Conservation (phyloP, 2,888 invertebrate species). For the Pristionchus entomophagus region DNA sequence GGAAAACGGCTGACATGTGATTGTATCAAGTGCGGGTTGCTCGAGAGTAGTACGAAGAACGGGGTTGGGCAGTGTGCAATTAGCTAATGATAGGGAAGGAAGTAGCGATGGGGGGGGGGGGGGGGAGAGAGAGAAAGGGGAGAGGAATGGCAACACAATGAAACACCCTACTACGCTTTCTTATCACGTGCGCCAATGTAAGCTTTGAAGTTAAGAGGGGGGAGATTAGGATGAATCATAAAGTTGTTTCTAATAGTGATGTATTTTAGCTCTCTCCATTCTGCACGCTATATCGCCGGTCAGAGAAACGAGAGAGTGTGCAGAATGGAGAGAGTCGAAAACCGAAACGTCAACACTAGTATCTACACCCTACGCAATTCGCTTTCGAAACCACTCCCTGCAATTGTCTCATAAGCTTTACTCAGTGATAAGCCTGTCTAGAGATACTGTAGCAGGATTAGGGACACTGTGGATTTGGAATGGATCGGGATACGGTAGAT, state of each 20-base stretch:
- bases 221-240: neutral
- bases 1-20: neutral
- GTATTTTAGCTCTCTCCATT: neutral
- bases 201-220: neutral
- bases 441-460: too few species aligned
- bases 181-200: conserved; percentile 9
- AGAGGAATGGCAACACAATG: conserved; percentile 24
- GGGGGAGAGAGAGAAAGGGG: conserved; percentile 2
- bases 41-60: neutral
- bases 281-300: too few species aligned
- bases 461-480: too few species aligned
- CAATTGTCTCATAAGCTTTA: too few species aligned
- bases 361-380: too few species aligned
- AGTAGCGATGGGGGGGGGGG: neutral
- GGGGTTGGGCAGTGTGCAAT: neutral
- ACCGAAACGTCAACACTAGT: too few species aligned
- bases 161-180: conserved; percentile 13
- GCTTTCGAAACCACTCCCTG: too few species aligned
- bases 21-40: neutral
- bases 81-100: neutral
- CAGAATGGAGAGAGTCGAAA: too few species aligned
- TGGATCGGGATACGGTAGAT: too few species aligned
- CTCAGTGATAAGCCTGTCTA: too few species aligned
- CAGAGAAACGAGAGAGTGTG: too few species aligned
- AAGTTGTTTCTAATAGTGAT: too few species aligned